Percentiles rank a stretch among this genome's conserved stretches.
phyloP scores from a whole-genome alignment of 2,797 vertebrate species.

The Oryzias sinensis region DNA sequence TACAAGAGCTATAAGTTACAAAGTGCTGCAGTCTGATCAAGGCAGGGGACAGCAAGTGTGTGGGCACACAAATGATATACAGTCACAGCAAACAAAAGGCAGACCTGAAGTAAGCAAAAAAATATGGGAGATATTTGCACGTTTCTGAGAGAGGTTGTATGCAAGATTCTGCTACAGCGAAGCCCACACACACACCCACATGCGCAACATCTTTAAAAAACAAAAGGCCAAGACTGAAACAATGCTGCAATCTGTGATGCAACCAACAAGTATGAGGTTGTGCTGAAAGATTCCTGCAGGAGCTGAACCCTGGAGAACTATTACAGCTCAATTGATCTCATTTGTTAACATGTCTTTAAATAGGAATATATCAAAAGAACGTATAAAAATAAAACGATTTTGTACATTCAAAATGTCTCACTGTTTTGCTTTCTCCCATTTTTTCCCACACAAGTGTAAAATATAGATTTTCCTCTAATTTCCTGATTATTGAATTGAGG shows the following conservation, averaged over 20 bases:
- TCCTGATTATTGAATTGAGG: conserved; percentile 27
- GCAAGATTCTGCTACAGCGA: conserved; percentile 43
- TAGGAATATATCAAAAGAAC: no score
- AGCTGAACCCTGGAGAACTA: not conserved
- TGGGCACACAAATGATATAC: conserved; percentile 14
- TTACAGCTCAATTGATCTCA: not conserved
- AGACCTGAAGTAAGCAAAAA: conserved; percentile 19
- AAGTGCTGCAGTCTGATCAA: conserved; percentile 37
- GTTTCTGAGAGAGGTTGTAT: conserved; percentile 58
- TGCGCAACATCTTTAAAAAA: conserved; percentile 64
- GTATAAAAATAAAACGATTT: no score
- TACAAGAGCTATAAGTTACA: conserved; percentile 59
- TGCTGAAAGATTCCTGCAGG: conserved; percentile 1
- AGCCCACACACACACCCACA: conserved; percentile 65
- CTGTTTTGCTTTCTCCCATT: no score
- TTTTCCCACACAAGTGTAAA: not conserved
- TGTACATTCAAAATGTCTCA: no score
- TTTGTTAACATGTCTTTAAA: not conserved
- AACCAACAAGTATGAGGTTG: conserved; percentile 26
- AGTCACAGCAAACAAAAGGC: conserved; percentile 8
- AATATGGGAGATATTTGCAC: conserved; percentile 38
- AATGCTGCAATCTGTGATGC: conserved; percentile 50
- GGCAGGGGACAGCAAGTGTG: conserved; percentile 17
- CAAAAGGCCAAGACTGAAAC: conserved; percentile 58
- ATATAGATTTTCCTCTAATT: not conserved